Evolutionary conservation across 30 jellyfish, hydroid and myxozoan genomes (phyloP).

Genomic region (Chironex yamaguchii): DNA sequence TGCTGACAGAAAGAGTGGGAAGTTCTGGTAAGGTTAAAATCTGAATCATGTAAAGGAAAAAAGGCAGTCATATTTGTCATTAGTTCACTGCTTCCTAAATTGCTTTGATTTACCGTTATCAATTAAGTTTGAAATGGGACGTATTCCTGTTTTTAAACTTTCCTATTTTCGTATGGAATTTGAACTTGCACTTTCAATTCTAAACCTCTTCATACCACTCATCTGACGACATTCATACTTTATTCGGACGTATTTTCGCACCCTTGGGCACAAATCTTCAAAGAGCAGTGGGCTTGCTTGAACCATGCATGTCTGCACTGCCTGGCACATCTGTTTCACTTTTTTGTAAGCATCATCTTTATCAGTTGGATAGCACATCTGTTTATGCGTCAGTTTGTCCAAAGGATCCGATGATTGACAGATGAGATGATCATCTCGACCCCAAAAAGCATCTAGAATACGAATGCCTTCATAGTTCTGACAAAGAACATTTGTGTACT

Average conservation of each 20-base stretch:
- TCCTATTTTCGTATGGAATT: background rate
- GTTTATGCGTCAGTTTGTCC: conserved; percentile 70
- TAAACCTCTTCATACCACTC: conserved; percentile 79
- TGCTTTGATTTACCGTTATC: too few species aligned
- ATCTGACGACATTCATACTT: conserved; percentile 91
- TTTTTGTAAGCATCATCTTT: conserved; percentile 79
- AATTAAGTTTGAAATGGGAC: too few species aligned
- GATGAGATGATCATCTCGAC: conserved; percentile 82
- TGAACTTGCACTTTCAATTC: conserved; percentile 2
- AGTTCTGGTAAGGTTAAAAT: too few species aligned
- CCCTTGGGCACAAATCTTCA: conserved; percentile 95
- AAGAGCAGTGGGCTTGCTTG: conserved; percentile 74
- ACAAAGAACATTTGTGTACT: conserved; percentile 75
- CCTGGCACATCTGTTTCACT: conserved; percentile 87
- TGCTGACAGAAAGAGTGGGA: too few species aligned
- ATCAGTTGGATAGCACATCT: conserved; percentile 83
- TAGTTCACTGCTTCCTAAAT: too few species aligned
- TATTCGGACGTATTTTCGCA: conserved; percentile 81
- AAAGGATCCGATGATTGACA: conserved; percentile 86
- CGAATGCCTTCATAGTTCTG: conserved; percentile 91
- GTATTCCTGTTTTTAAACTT: too few species aligned
- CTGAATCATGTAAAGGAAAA: too few species aligned
- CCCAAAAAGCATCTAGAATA: conserved; percentile 92
- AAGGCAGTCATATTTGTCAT: too few species aligned
- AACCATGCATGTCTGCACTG: conserved; percentile 67